Base-by-base conservation (phyloP, 2,113 vertebrate species). In the Labeo rohita region DNA sequence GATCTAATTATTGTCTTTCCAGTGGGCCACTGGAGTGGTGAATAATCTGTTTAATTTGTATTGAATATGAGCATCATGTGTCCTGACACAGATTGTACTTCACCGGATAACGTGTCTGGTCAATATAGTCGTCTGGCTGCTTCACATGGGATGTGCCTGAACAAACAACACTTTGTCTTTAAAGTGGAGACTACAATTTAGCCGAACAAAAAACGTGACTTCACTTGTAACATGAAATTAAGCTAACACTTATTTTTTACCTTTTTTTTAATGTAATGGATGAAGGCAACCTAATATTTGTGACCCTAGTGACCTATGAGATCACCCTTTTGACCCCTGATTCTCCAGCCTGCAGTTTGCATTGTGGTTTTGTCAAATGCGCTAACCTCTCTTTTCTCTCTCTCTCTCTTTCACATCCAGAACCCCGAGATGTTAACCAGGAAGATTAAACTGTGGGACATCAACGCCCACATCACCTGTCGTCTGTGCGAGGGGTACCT, bases 391-490 rank as follows among this genome's bases (percentile, higher is more conserved):
- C 28, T 28, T 28, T 28, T 16, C 8, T 13, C 5, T 75, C 10
- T 73, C 15, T 15, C 10, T 68, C 1, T 59, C 9, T 54, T 50
- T 80, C 6, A 75, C 6, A 76, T 12, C 0, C 91, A 99, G 97
- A 97, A 95, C 96, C 96, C 98, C 95, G 98, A 99, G 96, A 99
- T 99, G 98, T 95, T 99, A 96, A 99, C 98, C 43, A 96, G 98
- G 93, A 99, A 98, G 96, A 99, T 99, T 90, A 98, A 99, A 93
- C 96, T 99, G 92, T 98, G 97, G 97, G 98, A 99, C 93, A 99
- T 99, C 93, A 99, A 99, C 72, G 97, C 97, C 96, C 98, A 99
- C 93, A 99, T 99, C 95, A 99, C 98, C 83, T 99, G 98, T 95
- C 97, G 96, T 85, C 95, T 99, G 91, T 99, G 98, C 93, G 97